These are phyloP conservation scores for Campylorhamphus procurvoides DNA, from an alignment of 2,113 vertebrate genomes.

Conservation along the genomic window DNA sequence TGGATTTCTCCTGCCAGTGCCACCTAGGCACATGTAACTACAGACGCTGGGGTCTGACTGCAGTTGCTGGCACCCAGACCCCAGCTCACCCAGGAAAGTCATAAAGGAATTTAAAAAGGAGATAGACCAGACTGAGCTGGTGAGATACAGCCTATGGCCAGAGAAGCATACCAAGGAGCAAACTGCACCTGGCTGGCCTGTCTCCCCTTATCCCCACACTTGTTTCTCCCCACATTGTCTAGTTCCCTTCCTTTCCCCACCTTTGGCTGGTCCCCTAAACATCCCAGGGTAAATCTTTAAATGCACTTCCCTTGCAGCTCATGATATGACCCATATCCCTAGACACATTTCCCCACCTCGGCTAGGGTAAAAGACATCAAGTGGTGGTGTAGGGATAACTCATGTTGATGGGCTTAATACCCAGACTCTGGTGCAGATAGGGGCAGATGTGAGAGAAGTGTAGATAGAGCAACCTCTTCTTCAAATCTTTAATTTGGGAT, in stretches of 20 bases:
- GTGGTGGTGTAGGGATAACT: background rate
- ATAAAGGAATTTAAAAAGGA: background rate
- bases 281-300: background rate
- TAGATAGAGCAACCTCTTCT: accelerated
- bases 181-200: background rate
- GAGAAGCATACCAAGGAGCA: background rate
- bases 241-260: accelerated
- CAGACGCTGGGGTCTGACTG: accelerated
- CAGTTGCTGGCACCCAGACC: background rate
- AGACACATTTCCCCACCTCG: accelerated
- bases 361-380: background rate
- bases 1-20: accelerated
- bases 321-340: too few species aligned
- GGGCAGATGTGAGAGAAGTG: too few species aligned
- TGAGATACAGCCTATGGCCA: background rate
- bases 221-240: background rate
- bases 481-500: background rate
- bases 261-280: background rate
- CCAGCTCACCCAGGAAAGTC: background rate
- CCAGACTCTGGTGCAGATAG: background rate
- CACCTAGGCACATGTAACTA: background rate
- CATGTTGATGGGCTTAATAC: background rate
- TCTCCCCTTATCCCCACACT: background rate
- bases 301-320: background rate
- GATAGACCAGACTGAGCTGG: too few species aligned